Evolutionary conservation across 2,888 invertebrate genomes (phyloP).

Genomic region (Chloroclysta siterata): DNA sequence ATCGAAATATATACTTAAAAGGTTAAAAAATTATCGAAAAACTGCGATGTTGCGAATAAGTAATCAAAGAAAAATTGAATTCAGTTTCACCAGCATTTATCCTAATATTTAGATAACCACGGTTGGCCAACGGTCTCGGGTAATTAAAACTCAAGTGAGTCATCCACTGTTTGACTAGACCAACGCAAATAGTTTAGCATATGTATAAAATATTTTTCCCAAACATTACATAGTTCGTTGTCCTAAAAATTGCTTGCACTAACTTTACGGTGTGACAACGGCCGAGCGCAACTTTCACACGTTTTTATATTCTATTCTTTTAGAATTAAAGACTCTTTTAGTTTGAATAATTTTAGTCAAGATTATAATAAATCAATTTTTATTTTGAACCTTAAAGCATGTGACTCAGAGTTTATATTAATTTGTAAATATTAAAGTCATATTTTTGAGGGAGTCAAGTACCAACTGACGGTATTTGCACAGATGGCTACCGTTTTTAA

Average conservation of each 20-base stretch:
- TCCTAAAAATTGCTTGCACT: constrained; percentile 54
- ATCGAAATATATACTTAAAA: too few relatives aligned
- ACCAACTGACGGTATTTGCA: constrained; percentile 50
- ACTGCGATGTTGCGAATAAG: too few relatives aligned
- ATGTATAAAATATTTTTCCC: constrained; percentile 47
- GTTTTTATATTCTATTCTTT: constrained; percentile 14
- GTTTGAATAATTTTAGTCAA: not conserved
- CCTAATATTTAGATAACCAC: too few relatives aligned
- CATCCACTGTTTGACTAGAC: constrained; percentile 28
- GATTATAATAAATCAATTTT: not conserved
- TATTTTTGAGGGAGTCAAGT: constrained; percentile 49
- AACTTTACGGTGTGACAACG: constrained; percentile 30
- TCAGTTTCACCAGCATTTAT: too few relatives aligned
- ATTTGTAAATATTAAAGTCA: constrained; percentile 35
- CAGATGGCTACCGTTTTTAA: constrained; percentile 63
- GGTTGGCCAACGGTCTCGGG: constrained; percentile 17
- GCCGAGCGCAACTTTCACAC: not conserved
- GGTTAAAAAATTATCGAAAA: too few relatives aligned
- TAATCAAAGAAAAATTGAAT: too few relatives aligned
- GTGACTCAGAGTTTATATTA: not conserved
- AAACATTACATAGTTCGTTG: constrained; percentile 54
- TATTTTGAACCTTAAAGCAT: constrained; percentile 6
- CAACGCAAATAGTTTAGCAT: constrained; percentile 49
- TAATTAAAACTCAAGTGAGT: constrained; percentile 32
- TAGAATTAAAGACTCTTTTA: constrained; percentile 17